Conservation (phyloP, 2,797 vertebrate species). For the Cossypha polioptera region DNA sequence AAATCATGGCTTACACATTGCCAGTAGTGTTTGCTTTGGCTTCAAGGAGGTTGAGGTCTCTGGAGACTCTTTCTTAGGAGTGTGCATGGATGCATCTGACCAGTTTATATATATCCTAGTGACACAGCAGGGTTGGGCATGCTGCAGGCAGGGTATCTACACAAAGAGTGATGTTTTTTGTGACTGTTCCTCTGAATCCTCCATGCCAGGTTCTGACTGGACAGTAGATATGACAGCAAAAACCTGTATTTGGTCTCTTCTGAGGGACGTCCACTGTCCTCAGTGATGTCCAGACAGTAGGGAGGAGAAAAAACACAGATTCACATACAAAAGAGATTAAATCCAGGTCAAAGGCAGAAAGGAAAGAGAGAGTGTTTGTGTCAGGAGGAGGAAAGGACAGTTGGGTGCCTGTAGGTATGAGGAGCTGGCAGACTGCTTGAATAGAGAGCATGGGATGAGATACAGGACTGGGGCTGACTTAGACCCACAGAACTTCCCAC, state of each 20-base stretch:
- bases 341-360: background rate
- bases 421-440: background rate
- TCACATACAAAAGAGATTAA: background rate
- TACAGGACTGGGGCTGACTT: background rate
- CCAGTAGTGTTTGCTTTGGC: background rate
- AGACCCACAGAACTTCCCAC: background rate
- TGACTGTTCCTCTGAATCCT: background rate
- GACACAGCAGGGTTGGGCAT: background rate
- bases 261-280: background rate
- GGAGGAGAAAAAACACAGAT: background rate
- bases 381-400: background rate
- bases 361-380: background rate
- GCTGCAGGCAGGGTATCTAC: background rate
- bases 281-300: background rate
- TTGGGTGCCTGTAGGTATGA: background rate
- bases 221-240: background rate
- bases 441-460: background rate
- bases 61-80: background rate
- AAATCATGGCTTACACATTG: background rate
- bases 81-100: background rate
- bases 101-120: background rate
- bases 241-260: background rate
- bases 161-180: background rate
- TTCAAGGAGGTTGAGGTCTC: background rate
- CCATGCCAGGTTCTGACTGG: background rate